A percentile compares a stretch with the other conserved stretches of the same genome.
Conservation (phyloP, 2,888 invertebrate genomes). For the Oscheius sp. region DNA sequence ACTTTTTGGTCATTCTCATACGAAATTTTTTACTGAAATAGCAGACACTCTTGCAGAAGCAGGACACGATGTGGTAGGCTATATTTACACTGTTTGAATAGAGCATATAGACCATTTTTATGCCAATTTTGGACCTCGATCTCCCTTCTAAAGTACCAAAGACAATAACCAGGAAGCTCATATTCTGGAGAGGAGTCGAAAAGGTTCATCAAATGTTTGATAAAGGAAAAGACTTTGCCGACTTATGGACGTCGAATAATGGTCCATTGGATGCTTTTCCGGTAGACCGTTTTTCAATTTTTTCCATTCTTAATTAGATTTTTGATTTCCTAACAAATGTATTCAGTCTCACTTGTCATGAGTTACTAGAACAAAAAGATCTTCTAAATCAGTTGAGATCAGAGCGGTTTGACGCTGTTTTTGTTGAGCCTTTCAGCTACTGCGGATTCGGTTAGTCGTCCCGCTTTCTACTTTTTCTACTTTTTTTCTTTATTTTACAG, state of each 20-base stretch:
- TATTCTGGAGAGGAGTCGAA: not conserved
- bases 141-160: not conserved
- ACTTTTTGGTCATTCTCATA: slow-evolving; percentile 44
- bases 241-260: slow-evolving; percentile 11
- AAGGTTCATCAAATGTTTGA: not conserved
- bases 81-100: too few species aligned
- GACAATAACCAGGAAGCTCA: slow-evolving; percentile 8
- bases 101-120: slow-evolving; percentile 9
- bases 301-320: slow-evolving; percentile 11
- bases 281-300: too few species aligned
- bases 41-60: slow-evolving; percentile 44
- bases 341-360: too few species aligned
- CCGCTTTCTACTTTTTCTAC: too few species aligned
- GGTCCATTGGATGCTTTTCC: too few species aligned
- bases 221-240: not conserved
- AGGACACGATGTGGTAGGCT: slow-evolving; percentile 49
- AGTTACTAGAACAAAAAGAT: slow-evolving; percentile 9
- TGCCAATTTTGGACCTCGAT: not conserved
- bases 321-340: too few species aligned
- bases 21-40: slow-evolving; percentile 36
- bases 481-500: not conserved
- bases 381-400: not conserved
- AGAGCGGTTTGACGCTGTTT: slow-evolving; percentile 24
- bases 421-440: slow-evolving; percentile 27
- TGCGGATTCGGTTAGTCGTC: slow-evolving; percentile 25